Conservation (phyloP, 2,113 vertebrate species). For the Macquaria australasica region DNA sequence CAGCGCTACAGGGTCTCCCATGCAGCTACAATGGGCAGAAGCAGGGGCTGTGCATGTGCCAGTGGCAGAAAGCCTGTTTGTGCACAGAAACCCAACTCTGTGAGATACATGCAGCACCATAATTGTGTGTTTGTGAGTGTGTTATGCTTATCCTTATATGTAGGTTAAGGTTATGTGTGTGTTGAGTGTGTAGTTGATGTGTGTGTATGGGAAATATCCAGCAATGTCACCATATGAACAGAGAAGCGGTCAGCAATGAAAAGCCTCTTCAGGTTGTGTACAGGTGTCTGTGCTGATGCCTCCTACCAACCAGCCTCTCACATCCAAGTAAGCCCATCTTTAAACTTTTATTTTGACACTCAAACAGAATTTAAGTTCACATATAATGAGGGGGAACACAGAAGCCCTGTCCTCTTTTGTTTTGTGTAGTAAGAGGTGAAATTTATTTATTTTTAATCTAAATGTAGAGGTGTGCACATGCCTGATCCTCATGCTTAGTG, state of each 20-base stretch:
- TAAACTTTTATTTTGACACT: slow-evolving; percentile 1
- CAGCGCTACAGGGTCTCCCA: slow-evolving; percentile 77
- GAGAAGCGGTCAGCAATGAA: slow-evolving; percentile 62
- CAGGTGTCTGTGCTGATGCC: slow-evolving; percentile 51
- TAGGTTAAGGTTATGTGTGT: not conserved
- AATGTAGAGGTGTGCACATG: not conserved
- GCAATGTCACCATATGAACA: not conserved
- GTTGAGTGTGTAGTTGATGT: not conserved
- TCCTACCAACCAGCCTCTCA: slow-evolving; percentile 62
- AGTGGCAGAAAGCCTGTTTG: not conserved
- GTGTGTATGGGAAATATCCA: not conserved
- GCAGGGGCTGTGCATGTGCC: slow-evolving; percentile 67
- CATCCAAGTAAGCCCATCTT: slow-evolving; percentile 71
- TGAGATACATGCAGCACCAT: not conserved
- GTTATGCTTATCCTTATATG: not conserved
- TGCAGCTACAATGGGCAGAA: slow-evolving; percentile 41
- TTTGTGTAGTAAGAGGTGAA: not conserved
- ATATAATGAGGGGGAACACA: not conserved
- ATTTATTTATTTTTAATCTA: too few species aligned
- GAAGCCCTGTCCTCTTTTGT: too few species aligned
- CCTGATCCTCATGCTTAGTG: too few species aligned
- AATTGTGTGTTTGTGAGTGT: not conserved
- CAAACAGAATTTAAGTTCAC: not conserved
- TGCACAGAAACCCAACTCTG: not conserved
- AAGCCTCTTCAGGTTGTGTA: slow-evolving; percentile 75